These are phyloP conservation scores for Drosophila pseudoobscura DNA, from an alignment of 1,140 invertebrate species.

Conservation along the genomic window DNA sequence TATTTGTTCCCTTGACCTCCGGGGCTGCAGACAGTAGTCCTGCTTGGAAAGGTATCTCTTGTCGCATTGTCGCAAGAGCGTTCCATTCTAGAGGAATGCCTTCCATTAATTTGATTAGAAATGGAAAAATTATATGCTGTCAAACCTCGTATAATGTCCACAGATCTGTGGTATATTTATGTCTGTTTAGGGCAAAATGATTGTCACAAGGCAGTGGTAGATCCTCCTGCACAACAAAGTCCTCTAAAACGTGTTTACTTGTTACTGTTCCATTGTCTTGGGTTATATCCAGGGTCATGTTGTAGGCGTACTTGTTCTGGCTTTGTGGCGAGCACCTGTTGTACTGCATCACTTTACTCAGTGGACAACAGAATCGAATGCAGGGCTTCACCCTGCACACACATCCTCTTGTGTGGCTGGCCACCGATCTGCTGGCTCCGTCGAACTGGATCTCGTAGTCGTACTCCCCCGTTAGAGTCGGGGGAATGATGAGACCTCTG, in stretches of 20 bases:
- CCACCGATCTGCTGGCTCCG: constrained; percentile 11
- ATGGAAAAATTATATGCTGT: background rate
- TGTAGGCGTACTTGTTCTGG: constrained; percentile 7
- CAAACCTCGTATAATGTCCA: constrained; percentile 60
- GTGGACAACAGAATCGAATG: constrained; percentile 57
- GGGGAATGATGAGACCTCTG: constrained; percentile 42
- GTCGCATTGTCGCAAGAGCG: constrained; percentile 18
- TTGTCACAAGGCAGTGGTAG: constrained; percentile 39
- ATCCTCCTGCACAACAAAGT: constrained; percentile 43
- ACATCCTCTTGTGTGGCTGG: constrained; percentile 52
- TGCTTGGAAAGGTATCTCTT: constrained; percentile 6
- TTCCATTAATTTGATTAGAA: too few relatives aligned
- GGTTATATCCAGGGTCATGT: constrained; percentile 30
- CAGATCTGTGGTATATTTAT: background rate
- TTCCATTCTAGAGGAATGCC: constrained; percentile 42
- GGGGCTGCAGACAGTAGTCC: constrained; percentile 54
- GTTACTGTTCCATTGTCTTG: constrained; percentile 16
- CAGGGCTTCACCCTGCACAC: constrained; percentile 47
- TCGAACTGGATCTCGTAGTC: constrained; percentile 19
- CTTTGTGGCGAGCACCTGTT: constrained; percentile 7
- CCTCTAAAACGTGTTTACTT: constrained; percentile 12
- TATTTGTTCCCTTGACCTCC: background rate
- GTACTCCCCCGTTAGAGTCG: constrained; percentile 32
- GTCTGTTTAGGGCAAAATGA: background rate
- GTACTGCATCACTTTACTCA: background rate